A percentile compares a stretch with the other conserved stretches of the same genome.
Conservation (phyloP, 2,888 invertebrate species). For the Aproaerema taeniolella region DNA sequence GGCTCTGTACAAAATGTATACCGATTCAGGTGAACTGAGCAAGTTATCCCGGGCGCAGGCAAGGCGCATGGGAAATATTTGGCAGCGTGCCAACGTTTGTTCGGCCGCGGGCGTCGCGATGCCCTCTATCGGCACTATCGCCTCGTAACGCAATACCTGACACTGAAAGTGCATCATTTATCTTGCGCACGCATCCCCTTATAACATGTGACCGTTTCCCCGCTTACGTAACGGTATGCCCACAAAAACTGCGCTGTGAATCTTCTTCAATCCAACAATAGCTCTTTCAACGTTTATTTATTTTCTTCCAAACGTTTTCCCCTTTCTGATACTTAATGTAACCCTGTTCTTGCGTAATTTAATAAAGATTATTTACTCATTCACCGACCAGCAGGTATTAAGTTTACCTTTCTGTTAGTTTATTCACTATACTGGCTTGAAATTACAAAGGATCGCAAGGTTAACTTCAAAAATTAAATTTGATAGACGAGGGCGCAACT, state of each 20-base stretch:
- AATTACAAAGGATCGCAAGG: too few relatives aligned
- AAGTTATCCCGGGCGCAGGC: conserved; percentile 58
- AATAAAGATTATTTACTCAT: too few relatives aligned
- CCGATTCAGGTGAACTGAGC: conserved; percentile 69
- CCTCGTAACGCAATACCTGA: conserved; percentile 49
- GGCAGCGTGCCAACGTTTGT: conserved; percentile 55
- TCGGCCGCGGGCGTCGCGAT: conserved; percentile 35
- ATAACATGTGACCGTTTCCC: background rate
- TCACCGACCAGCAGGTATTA: too few relatives aligned
- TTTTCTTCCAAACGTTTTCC: too few relatives aligned
- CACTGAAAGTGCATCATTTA: conserved; percentile 39
- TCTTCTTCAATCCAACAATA: too few relatives aligned
- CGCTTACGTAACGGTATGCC: background rate
- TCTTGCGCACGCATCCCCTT: conserved; percentile 2
- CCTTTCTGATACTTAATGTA: too few relatives aligned
- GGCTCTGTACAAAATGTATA: conserved; percentile 40
- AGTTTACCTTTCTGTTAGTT: too few relatives aligned
- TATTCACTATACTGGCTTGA: too few relatives aligned
- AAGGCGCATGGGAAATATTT: conserved; percentile 67
- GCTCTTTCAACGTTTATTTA: too few relatives aligned
- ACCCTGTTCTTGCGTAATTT: too few relatives aligned
- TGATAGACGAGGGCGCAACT: background rate
- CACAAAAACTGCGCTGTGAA: conserved; percentile 1
- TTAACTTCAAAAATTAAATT: background rate
- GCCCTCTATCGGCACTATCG: conserved; percentile 44